Percentiles rank a stretch among this genome's conserved stretches.
Evolutionary conservation across 2,113 vertebrate species (phyloP).

Genomic region (Clarias magur): DNA sequence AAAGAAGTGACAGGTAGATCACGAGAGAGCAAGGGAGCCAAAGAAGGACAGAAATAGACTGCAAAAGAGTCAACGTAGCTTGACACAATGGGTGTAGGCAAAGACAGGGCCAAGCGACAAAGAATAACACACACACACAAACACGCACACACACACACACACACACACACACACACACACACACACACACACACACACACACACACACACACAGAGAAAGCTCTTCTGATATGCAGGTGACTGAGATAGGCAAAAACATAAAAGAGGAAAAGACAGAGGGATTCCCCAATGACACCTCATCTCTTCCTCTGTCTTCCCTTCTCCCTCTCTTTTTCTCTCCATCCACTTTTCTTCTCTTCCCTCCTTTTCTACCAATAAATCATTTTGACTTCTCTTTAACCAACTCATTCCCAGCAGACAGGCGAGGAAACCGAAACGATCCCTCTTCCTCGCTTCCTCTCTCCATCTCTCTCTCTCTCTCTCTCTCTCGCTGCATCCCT

Average conservation of each 20-base stretch:
- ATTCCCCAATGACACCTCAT: slow-evolving; percentile 73
- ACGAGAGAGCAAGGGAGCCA: slow-evolving; percentile 51
- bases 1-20: slow-evolving; percentile 59
- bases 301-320: slow-evolving; percentile 69
- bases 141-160: not conserved
- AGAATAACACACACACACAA: slow-evolving; percentile 1
- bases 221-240: slow-evolving; percentile 40
- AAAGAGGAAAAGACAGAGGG: slow-evolving; percentile 70
- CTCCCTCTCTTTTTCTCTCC: slow-evolving; percentile 56
- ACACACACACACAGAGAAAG: not conserved
- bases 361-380: slow-evolving; percentile 79
- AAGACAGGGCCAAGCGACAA: slow-evolving; percentile 42
- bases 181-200: not conserved
- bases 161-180: not conserved
- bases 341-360: slow-evolving; percentile 67
- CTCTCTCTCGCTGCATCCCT: slow-evolving; percentile 47
- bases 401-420: slow-evolving; percentile 80
- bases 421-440: slow-evolving; percentile 73
- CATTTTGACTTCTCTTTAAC: slow-evolving; percentile 80
- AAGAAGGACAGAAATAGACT: slow-evolving; percentile 51
- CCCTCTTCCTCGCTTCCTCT: slow-evolving; percentile 56
- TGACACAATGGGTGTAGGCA: slow-evolving; percentile 52
- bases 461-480: slow-evolving; percentile 52
- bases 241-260: slow-evolving; percentile 46
- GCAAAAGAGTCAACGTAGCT: slow-evolving; percentile 51